Conservation (phyloP, 2,797 vertebrate species). For the Rhinoraja longicauda region DNA sequence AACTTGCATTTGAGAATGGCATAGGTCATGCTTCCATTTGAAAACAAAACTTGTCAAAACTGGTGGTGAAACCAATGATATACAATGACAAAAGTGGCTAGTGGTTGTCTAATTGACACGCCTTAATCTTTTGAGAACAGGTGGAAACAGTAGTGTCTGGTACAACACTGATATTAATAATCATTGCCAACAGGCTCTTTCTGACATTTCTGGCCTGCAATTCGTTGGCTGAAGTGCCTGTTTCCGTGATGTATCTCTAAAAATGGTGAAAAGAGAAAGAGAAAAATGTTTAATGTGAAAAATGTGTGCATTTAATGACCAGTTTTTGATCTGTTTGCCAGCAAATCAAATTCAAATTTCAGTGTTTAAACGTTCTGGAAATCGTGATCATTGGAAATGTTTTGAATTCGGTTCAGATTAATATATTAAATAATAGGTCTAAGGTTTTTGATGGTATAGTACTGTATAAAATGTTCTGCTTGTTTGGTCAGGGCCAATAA, state of each 20-base stretch:
- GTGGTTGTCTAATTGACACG: background rate
- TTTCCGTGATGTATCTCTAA: too few relatives aligned
- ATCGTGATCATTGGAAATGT: background rate
- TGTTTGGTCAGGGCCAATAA: background rate
- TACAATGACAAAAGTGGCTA: background rate
- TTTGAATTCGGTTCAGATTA: background rate
- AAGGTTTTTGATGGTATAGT: background rate
- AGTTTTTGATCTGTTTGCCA: background rate
- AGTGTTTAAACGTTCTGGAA: background rate
- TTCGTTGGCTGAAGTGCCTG: too few relatives aligned
- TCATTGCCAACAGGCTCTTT: background rate
- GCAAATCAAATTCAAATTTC: background rate
- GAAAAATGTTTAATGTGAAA: too few relatives aligned
- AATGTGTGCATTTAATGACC: background rate
- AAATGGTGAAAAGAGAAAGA: too few relatives aligned
- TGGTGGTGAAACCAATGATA: background rate
- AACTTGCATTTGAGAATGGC: background rate
- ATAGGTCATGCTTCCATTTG: background rate
- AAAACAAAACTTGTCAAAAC: background rate
- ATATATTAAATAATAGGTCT: constrained; percentile 20
- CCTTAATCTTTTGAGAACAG: background rate
- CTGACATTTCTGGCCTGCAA: background rate
- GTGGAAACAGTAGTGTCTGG: background rate
- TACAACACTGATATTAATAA: background rate
- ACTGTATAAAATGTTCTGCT: background rate